phyloP scores from a whole-genome alignment of 2,888 invertebrate genomes.

The Catocala nupta region DNA sequence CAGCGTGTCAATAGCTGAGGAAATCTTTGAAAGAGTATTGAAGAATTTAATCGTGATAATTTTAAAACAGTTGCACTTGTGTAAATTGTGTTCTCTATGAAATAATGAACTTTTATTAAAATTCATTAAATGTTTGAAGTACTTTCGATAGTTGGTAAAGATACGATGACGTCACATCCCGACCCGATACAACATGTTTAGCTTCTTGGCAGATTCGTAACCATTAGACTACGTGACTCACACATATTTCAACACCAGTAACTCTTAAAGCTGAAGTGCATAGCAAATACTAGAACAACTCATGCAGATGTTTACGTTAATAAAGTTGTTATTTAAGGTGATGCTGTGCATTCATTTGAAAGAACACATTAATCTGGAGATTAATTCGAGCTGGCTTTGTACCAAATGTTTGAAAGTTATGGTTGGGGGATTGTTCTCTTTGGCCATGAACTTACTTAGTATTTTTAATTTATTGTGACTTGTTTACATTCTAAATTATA shows the following conservation, averaged over 20 bases:
- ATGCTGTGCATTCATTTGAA: too few species aligned
- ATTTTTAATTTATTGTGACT: too few species aligned
- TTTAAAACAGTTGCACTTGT: too few species aligned
- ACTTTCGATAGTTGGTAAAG: neutral
- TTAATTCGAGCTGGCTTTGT: neutral
- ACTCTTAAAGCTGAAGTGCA: neutral
- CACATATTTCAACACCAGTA: constrained; percentile 4
- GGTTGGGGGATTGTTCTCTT: neutral
- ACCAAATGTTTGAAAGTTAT: neutral
- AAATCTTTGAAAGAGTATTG: too few species aligned
- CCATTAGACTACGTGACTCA: constrained; percentile 1
- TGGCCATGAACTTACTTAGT: neutral
- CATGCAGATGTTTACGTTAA: neutral
- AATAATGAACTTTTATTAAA: neutral
- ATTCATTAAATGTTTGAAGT: neutral
- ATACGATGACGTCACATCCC: constrained; percentile 2
- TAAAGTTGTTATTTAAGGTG: neutral
- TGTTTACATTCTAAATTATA: too few species aligned
- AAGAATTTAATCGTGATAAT: too few species aligned
- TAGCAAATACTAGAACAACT: neutral
- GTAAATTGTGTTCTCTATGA: too few species aligned
- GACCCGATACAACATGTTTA: neutral
- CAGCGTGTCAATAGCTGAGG: too few species aligned
- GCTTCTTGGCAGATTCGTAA: constrained; percentile 5
- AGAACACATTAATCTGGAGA: neutral